Evolutionary conservation across 92 coral and sea anemone genomes (phyloP).

Genomic region (Porites lobata): DNA sequence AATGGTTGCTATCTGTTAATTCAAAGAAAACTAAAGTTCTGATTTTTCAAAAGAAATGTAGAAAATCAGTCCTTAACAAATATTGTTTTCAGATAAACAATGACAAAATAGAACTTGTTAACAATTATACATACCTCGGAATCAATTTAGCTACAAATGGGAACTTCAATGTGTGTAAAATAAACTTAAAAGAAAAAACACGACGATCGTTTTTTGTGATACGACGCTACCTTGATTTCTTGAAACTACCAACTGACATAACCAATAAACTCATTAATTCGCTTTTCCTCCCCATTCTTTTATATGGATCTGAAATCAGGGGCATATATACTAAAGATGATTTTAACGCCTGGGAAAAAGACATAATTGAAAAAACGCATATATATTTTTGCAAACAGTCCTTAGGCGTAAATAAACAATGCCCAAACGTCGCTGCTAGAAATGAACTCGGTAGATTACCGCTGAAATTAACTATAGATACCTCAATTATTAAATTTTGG

Average conservation of each 20-base stretch:
- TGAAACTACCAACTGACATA: background rate
- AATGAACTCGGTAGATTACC: no score
- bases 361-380: background rate
- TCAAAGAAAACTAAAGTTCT: slow-evolving; percentile 39
- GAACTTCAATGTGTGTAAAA: no score
- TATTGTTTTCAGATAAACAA: background rate
- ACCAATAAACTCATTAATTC: background rate
- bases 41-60: slow-evolving; percentile 31
- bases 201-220: no score
- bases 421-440: no score
- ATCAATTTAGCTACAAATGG: no score
- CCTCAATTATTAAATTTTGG: no score
- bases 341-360: background rate
- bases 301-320: background rate
- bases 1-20: slow-evolving; percentile 24
- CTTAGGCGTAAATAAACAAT: no score
- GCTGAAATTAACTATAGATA: no score
- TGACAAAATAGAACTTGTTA: no score
- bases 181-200: no score
- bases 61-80: slow-evolving; percentile 34
- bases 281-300: background rate
- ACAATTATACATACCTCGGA: no score
- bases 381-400: no score
- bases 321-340: background rate
- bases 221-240: background rate